A percentile compares a stretch with the other conserved stretches of the same genome.
Conservation (phyloP, 2,113 vertebrate genomes). For the Vidua chalybeata region DNA sequence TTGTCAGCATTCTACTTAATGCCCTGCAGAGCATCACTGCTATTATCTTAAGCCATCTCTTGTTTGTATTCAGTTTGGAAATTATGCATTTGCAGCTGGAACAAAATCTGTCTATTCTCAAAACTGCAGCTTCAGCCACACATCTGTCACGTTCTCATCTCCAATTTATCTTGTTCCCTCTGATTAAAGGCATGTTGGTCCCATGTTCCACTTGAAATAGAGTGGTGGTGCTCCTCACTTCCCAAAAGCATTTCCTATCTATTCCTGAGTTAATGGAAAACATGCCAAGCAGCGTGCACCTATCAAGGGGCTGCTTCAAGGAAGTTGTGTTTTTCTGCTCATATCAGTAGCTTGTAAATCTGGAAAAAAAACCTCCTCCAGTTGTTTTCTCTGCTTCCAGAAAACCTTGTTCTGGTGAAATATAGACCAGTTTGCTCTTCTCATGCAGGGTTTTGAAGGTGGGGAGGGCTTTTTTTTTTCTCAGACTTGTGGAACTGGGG, state of each 20-base stretch:
- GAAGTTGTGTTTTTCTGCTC: not conserved
- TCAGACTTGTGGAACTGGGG: not conserved
- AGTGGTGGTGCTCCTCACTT: not conserved
- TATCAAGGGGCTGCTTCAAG: not conserved
- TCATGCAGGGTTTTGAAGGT: not conserved
- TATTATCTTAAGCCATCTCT: conserved; percentile 24
- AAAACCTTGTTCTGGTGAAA: not conserved
- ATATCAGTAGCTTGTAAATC: not conserved
- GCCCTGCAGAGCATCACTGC: conserved; percentile 16
- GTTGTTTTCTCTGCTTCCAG: not conserved
- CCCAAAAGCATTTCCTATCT: not conserved
- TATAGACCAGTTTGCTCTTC: not conserved
- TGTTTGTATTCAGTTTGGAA: conserved; percentile 10
- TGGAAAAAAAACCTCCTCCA: not conserved
- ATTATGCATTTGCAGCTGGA: not conserved
- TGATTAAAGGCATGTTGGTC: not conserved
- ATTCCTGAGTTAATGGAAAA: not conserved
- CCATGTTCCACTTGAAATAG: not conserved
- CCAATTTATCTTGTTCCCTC: not conserved
- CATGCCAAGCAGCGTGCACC: not conserved
- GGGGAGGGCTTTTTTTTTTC: not conserved
- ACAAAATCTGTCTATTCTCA: not conserved
- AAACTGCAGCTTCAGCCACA: not conserved
- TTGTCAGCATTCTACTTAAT: conserved; percentile 24
- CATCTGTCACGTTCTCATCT: not conserved